Base-by-base conservation (phyloP, 2,113 vertebrate genomes). In the Xenopus borealis region DNA sequence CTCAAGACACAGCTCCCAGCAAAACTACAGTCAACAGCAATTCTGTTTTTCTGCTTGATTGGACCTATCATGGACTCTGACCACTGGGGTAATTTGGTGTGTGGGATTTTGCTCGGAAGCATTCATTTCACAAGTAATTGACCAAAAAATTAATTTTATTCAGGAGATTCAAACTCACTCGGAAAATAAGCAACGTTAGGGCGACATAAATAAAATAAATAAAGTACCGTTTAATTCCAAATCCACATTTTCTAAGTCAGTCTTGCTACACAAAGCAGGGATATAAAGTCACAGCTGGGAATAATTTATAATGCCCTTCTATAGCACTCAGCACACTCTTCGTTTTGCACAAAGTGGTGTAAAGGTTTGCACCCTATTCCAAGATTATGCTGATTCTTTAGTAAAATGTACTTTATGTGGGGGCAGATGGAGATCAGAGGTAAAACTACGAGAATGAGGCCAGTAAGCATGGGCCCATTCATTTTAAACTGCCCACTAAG, bases 121-220 rank as follows among this genome's bases (percentile, higher is more conserved):
- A 77, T 77, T 70, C 62, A 77, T 69, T 77, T 77, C 30, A 19
- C 67, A 77, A 77, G 74, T 77, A 77, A 77, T 77, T 77, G 74
- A 77, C 74, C 74, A 77, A 77, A 77, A 77, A 77, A 77, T 77
- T 77, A 77, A 77, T 77, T 77, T 77, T 64, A 77, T 77, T 77
- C 67, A 70, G 59, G 50, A 70, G 67, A 69, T 64, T 77, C 50
- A 64, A 64, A 65, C 58, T 64, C 47, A 64, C 59, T 70, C 33
- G 47, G 46, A 57, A 69, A 69, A 70, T 69, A 50, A 63, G 50
- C 66, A 70, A 46, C n/a, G 33, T 70, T 64, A 70, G 30, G 27
- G 9, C 50, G 40, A 44, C 40, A 69, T 18, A 40, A 14, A 69
- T 45, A 50, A 50, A 75, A 66, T 33, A 75, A 61, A 61, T 20